Evolutionary conservation across 2,113 vertebrate species (phyloP), one percentile per base, ranked within the genome.

Genomic region (Elachura formosa): DNA sequence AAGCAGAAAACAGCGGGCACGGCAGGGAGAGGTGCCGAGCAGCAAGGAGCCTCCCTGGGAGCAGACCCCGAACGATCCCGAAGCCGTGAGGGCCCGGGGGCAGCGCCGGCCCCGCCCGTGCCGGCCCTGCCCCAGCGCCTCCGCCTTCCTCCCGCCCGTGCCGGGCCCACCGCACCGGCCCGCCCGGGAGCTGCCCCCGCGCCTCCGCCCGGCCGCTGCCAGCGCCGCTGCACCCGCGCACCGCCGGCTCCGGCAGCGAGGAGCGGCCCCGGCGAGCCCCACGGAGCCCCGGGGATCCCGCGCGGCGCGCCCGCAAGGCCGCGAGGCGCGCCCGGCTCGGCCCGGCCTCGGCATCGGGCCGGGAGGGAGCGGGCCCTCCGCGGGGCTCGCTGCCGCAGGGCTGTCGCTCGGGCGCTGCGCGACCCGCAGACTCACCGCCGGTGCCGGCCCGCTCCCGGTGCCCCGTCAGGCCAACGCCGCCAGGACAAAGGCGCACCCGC

Each of bases 401-500:
- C 22, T 48, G 11, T 56, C 11, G 25, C 33, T 41, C 36, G 31
- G 58, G 7, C 20, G 40, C 31, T 40, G 26, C 84, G 22, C 46
- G 23, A 28, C 63, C 75, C 87, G 87, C 93, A 68, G 45, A 92
- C 94, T 90, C 54, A 94, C 95, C 90, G 84, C 76, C 62, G 24
- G 34, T 55, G 28, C 48, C 34, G 64, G 24, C 71, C 87, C 43
- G 36, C 9, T n/a, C 64, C 89, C 55, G n/a, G 19, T 38, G 38
- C n/a, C 73, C 40, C 68, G 68, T 63, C 58, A 67, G 81, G 88
- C 95, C 87, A 67, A 84, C 64, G 59, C 84, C 89, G 89, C 82
- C 93, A 88, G 95, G 83, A 96, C 95, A 96, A 96, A 95, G 95
- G 86, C 95, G 86, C 91, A 90, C 86, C 74, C 66, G 46, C 86